These are phyloP conservation scores for Microcebus murinus DNA, from an alignment of 2,113 vertebrate genomes.

Conservation along the genomic window DNA sequence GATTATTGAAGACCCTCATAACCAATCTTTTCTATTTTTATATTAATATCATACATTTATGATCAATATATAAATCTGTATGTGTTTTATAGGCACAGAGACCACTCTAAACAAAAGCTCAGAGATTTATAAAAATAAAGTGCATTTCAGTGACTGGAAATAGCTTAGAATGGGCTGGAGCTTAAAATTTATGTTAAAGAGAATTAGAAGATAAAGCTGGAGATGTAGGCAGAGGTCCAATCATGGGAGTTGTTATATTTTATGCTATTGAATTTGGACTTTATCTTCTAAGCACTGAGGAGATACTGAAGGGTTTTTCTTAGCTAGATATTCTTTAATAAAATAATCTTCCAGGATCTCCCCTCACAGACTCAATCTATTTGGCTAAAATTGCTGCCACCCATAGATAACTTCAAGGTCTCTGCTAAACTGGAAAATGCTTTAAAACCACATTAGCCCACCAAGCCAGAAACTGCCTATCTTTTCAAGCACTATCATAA, in stretches of 20 bases:
- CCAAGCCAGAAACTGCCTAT: neutral
- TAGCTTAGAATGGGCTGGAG: neutral
- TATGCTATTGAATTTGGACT: neutral
- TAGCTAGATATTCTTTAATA: constrained; percentile 29
- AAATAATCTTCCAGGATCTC: constrained; percentile 50
- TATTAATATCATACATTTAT: neutral
- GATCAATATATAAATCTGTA: neutral
- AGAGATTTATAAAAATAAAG: neutral
- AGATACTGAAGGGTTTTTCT: constrained; percentile 22
- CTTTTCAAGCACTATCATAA: neutral
- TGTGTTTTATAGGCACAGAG: neutral
- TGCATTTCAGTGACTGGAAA: neutral
- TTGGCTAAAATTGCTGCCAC: constrained; percentile 31
- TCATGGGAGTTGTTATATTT: neutral
- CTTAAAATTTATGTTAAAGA: neutral
- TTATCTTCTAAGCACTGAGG: neutral
- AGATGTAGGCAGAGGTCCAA: neutral
- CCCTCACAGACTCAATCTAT: neutral
- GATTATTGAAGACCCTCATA: neutral
- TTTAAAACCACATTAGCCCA: constrained; percentile 48
- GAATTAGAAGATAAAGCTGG: neutral
- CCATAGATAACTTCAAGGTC: neutral
- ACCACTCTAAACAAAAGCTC: neutral
- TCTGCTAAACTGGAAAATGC: constrained; percentile 39
- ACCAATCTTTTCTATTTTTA: neutral